phyloP scores from a whole-genome alignment of 2,797 vertebrate species.

The Lacerta viridis region DNA sequence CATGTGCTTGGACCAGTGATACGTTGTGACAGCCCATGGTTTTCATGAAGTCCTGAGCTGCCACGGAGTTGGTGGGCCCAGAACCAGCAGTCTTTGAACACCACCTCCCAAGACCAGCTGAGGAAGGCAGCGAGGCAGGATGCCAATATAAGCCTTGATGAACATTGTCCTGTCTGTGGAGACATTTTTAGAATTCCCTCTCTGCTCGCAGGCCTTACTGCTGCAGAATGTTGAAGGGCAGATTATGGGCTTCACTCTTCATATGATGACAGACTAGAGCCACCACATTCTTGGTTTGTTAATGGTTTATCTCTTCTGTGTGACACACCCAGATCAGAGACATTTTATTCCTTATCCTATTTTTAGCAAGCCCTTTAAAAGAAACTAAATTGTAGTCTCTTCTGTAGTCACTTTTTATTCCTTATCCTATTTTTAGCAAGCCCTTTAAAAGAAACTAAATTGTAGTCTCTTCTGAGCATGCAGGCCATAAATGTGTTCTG shows the following conservation, averaged over 20 bases:
- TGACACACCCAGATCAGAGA: conserved; percentile 35
- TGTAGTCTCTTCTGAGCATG: background rate
- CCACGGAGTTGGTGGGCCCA: no score
- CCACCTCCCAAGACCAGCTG: no score
- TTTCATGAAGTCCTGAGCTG: no score
- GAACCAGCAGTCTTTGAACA: no score
- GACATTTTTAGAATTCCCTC: conserved; percentile 21
- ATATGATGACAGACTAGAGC: conserved; percentile 17
- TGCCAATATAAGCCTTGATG: conserved; percentile 6
- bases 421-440: conserved; percentile 31
- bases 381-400: conserved; percentile 7
- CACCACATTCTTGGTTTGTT: conserved; percentile 13
- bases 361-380: conserved; percentile 29
- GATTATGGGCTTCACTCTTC: conserved; percentile 8
- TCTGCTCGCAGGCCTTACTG: conserved; percentile 22
- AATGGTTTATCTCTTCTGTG: conserved; percentile 21
- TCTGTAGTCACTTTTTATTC: background rate
- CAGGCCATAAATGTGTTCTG: conserved; percentile 35
- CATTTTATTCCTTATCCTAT: conserved; percentile 5
- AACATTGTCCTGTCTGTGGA: background rate
- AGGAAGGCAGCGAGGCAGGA: no score
- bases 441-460: conserved; percentile 29
- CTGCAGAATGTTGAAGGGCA: conserved; percentile 7
- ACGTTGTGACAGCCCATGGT: no score
- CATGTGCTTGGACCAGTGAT: no score